These are phyloP conservation scores for Torymus texanus DNA, from an alignment of 2,888 invertebrate genomes.

Conservation along the genomic window DNA sequence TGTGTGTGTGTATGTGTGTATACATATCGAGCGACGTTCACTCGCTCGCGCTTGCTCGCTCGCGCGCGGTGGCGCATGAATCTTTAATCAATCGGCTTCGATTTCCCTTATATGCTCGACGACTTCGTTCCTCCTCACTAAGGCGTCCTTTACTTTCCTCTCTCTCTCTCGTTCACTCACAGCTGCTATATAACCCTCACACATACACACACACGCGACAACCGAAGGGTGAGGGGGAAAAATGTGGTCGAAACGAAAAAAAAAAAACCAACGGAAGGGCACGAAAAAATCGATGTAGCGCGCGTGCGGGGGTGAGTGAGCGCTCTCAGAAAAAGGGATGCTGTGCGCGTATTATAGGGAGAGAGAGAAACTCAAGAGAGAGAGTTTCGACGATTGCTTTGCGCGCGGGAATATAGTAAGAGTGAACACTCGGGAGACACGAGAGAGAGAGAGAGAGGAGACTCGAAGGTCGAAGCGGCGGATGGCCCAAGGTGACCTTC, in stretches of 20 bases:
- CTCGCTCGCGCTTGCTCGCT: no score
- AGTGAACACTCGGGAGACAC: no score
- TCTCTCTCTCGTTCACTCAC: neutral
- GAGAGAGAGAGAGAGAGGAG: constrained; percentile 18
- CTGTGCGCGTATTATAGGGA: neutral
- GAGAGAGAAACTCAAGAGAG: no score
- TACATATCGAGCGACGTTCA: neutral
- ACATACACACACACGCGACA: no score
- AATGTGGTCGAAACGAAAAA: neutral
- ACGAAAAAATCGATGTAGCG: no score
- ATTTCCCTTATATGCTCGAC: constrained; percentile 1
- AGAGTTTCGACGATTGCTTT: no score
- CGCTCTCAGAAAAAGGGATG: neutral
- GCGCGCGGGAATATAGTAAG: no score
- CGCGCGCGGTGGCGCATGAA: neutral
- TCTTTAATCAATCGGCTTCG: constrained; percentile 31
- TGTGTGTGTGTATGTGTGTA: neutral
- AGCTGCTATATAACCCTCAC: neutral
- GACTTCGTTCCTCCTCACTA: no score
- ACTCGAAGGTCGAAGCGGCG: constrained; percentile 24
- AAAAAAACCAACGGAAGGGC: no score
- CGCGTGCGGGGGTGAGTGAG: no score
- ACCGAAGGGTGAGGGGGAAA: neutral
- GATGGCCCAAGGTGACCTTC: constrained; percentile 33
- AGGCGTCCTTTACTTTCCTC: constrained; percentile 9